phyloP scores from a whole-genome alignment of 2,113 vertebrate genomes.

The Lipophrys pholis region DNA sequence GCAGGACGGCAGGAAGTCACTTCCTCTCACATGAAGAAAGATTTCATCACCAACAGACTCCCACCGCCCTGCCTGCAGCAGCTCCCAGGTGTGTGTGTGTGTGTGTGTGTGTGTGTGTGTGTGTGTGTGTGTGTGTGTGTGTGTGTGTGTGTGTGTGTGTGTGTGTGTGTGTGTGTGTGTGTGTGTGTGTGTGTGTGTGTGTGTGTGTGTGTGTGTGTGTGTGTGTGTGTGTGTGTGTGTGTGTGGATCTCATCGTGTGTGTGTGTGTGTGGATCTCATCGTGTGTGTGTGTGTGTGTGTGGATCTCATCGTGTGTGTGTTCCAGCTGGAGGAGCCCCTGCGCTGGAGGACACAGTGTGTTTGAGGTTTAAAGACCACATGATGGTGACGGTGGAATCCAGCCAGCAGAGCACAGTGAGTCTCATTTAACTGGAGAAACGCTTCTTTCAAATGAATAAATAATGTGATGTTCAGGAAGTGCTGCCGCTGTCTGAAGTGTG shows the following conservation, averaged over 20 bases:
- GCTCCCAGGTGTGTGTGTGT: slow-evolving; percentile 77
- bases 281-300: slow-evolving; percentile 9
- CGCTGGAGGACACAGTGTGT: slow-evolving; percentile 83
- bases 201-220: slow-evolving; percentile 13
- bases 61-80: slow-evolving; percentile 82
- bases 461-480: too few species aligned
- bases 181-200: slow-evolving; percentile 12
- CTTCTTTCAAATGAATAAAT: too few species aligned
- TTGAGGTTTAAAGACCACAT: slow-evolving; percentile 86
- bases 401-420: slow-evolving; percentile 85
- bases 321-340: slow-evolving; percentile 84
- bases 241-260: slow-evolving; percentile 8
- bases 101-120: neutral
- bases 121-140: too few species aligned
- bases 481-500: too few species aligned
- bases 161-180: neutral
- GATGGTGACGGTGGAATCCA: slow-evolving; percentile 84
- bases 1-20: slow-evolving; percentile 63
- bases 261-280: neutral
- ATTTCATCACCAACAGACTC: slow-evolving; percentile 87
- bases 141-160: neutral
- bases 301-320: slow-evolving; percentile 8
- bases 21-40: slow-evolving; percentile 89
- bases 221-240: too few species aligned
- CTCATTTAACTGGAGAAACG: too few species aligned